Evolutionary conservation across 2,113 vertebrate species (phyloP), one percentile per base, ranked within the genome.

Genomic region (Catagonus wagneri): DNA sequence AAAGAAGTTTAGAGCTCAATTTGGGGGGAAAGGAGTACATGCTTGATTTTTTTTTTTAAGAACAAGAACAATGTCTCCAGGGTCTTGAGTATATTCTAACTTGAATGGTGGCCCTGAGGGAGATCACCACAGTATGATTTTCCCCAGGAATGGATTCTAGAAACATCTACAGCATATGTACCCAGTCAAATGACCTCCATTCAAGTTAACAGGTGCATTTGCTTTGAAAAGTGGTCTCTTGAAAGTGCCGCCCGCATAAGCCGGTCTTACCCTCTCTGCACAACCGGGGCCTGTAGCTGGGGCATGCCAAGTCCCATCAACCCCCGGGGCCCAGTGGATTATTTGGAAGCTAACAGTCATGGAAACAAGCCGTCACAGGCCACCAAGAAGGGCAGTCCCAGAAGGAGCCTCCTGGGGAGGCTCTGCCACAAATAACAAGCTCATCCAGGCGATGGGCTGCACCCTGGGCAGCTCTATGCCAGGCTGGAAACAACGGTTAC

Each of bases 211-310:
- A 74, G 17, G n/a, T 19, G 54, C 56, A 50, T 60, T 63, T 91
- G 69, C 83, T 93, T 89, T 89, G 69, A 87, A 96, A 95, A 95
- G 25, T 76, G 17, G 52, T 23, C 65, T 71, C 89, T 75, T 76
- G 29, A 65, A 93, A 90, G 65, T 74, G 89, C 80, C 83, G 2
- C 50, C 80, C 83, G 2, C 50, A 9, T 44, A 89, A 83, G 76
- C 54, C 92, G 14, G 71, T 83, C 72, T 96, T 52, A 89, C 3
- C 32, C 61, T 7, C n/a, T 50, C 52, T 83, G 63, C 27, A 94
- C 65, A 96, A 72, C 27, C 50, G n/a, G 20, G 60, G 74, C 39
- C 66, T 61, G 13, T 7, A 50, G 65, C 13, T 32, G 32, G 52
- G 68, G 39, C 71, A 34, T 69, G 89, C 63, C 72, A 68, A 79